Percentiles rank a stretch among this genome's conserved stretches.
phyloP scores from a whole-genome alignment of 2,113 vertebrate species.

The Danionella cerebrum region DNA sequence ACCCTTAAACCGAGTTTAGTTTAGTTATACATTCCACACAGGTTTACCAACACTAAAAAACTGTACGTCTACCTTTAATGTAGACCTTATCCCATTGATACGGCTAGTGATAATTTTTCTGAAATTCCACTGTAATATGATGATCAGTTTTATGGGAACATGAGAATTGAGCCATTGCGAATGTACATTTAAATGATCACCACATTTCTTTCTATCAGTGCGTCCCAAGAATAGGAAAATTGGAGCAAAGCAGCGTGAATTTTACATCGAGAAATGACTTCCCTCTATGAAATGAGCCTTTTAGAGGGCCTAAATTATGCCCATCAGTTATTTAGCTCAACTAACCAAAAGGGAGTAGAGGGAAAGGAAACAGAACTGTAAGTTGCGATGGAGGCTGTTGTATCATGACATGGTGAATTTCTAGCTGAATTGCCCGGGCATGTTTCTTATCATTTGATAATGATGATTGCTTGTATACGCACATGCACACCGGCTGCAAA shows the following conservation, averaged over 20 bases:
- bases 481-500: constrained; percentile 4
- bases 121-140: constrained; percentile 51
- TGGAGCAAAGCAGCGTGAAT: constrained; percentile 56
- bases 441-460: constrained; percentile 57
- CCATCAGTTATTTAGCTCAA: constrained; percentile 54
- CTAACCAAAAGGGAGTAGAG: too few relatives aligned
- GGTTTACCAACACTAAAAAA: constrained; percentile 4
- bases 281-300: constrained; percentile 61
- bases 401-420: constrained; percentile 45
- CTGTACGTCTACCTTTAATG: constrained; percentile 30
- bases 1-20: not conserved
- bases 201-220: constrained; percentile 33
- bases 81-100: constrained; percentile 43
- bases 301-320: constrained; percentile 65
- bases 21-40: not conserved
- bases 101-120: constrained; percentile 44
- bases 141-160: constrained; percentile 61
- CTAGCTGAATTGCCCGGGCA: constrained; percentile 48
- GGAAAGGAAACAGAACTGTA: not conserved
- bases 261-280: constrained; percentile 59
- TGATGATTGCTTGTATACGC: constrained; percentile 53
- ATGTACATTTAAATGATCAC: constrained; percentile 60
- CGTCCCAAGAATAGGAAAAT: constrained; percentile 33
- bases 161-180: constrained; percentile 49
- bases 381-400: constrained; percentile 1